Base-by-base conservation (phyloP, 2,888 invertebrate genomes). In the Limnephilus rhombicus region DNA sequence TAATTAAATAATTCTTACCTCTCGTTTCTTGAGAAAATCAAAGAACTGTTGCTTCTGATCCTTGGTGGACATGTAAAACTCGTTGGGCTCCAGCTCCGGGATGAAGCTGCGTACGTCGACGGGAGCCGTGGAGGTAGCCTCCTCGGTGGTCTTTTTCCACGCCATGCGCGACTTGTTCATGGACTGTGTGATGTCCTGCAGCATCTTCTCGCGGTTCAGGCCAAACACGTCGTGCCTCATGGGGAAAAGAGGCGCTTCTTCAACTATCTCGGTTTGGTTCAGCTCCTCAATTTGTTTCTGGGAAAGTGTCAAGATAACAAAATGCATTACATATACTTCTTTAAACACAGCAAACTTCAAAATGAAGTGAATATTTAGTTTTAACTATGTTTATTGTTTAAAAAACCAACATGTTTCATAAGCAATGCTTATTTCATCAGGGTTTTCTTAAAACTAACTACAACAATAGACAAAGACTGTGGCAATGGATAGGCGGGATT, bases 191-290 rank as follows among this genome's bases (percentile, higher is more conserved):
- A 97, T 95, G 90, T 96, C 95, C 81, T 95, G 96, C 96, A 98
- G 96, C 85, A 98, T 97, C 91, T 95, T 95, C 0, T 95, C 95
- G 94, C 98, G 98, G 94, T 98, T 96, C 87, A 98, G 95, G 0
- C 98, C 98, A 81, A 97, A 96, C 7, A 98, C 97, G 95, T 97
- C 97, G 93, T 98, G 96, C 0, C 97, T 97, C 98, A 98, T 98
- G 93, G 96, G 95, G 2, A 98, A 98, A 93, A 98, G 94, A 9
- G 95, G 95, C 12, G 96, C 95, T 82, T 96, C 95, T 87, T 94
- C 94, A 5, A 94, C 94, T 24, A 94, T 93, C 2, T 94, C 94
- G 31, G 94, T 41, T 41, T 87, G 31, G 81, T 92, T 87, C 31
- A 91, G 34, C 18, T 24, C 80, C 85, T 91, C 82, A 4, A 92